Evolutionary conservation across 1,140 invertebrate genomes (phyloP), one percentile per base, ranked within the genome.

Genomic region (Neelides sp.): DNA sequence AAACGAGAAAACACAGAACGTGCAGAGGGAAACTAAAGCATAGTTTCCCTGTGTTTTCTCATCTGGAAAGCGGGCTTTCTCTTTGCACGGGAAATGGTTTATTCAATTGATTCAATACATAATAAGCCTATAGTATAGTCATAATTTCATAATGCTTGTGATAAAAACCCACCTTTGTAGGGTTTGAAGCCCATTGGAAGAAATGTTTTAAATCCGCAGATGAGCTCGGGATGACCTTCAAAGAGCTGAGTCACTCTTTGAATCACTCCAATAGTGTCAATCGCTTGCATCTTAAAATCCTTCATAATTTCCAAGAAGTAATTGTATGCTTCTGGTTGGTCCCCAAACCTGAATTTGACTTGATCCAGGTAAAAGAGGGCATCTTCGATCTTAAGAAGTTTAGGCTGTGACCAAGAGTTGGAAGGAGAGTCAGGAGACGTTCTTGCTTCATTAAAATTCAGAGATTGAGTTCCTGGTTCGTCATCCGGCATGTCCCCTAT

Each of bases 221-320:
- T 99, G 4, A 99, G 73, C 67, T 97, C 91, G 2, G 93, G 91
- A 66, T 98, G 93, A 1, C 92, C 94, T 62, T 91, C 87, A 69
- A 99, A 99, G 15, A 99, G 74, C 63, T 85, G 87, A 3, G 92
- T 97, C 15, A 99, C 95, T 42, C 94, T 73, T 46, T 85, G 83
- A 64, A 99, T 99, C 2, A 99, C 96, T 22, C 95, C 95, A 4
- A 93, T 94, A 0, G 95, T 98, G 70, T 99, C 95, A 65, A 99
- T 98, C 78, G 78, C 91, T 67, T 98, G 92, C 39, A 90, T 96
- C 70, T 98, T 98, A 62, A 98, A 98, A 69, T 97, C 95, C 72
- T 98, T 98, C 96, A 99, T 99, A 60, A 99, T 98, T 69, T 99
- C 96, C 55, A 99, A 71, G 65, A 99, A 99, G 68, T 98, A 92